Evolutionary conservation across 2,113 vertebrate genomes (phyloP).

Genomic region (Ciconia stormi): DNA sequence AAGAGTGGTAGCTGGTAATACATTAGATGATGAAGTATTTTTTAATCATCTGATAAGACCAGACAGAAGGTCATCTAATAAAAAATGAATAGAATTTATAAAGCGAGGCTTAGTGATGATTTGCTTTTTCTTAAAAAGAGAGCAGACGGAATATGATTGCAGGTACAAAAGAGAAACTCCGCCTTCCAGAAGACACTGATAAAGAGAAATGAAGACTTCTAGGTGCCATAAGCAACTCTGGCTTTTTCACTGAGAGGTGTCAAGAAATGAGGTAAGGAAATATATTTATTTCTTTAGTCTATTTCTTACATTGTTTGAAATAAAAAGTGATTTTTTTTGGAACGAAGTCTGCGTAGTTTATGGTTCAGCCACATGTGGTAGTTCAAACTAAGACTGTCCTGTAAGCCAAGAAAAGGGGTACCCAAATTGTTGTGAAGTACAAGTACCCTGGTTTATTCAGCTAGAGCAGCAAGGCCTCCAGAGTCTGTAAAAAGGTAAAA

Average conservation of each 20-base stretch:
- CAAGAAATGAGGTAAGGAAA: not conserved
- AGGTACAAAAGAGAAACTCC: not conserved
- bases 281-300: not conserved
- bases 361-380: not conserved
- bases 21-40: not conserved
- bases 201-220: not conserved
- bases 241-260: not conserved
- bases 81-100: not conserved
- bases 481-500: not conserved
- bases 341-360: not conserved
- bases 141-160: not conserved
- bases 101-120: not conserved
- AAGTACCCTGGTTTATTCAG: not conserved
- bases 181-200: not conserved
- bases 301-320: not conserved
- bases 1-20: not conserved
- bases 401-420: not conserved
- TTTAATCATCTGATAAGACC: not conserved
- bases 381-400: not conserved
- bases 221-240: not conserved
- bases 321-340: not conserved
- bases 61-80: not conserved
- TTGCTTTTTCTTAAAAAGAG: not conserved
- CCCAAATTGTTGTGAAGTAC: not conserved
- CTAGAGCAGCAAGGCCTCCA: not conserved